Evolutionary conservation across 1,140 invertebrate genomes (phyloP).

Genomic region (Scylla paramamosain): DNA sequence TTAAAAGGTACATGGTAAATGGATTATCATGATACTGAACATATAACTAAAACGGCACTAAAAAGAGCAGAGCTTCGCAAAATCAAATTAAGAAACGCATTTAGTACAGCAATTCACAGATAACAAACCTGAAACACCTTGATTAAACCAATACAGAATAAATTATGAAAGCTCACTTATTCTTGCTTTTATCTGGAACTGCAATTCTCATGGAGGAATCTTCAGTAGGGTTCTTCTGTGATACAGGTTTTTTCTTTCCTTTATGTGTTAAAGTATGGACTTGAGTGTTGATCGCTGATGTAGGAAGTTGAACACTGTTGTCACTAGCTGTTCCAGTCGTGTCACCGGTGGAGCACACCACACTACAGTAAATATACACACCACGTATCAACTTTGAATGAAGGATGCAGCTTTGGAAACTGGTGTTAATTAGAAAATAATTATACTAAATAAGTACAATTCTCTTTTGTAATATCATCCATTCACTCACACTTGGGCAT

Average conservation of each 20-base stretch:
- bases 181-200: slow-evolving; percentile 49
- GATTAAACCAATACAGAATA: too few relatives aligned
- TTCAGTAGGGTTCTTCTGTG: neutral
- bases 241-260: slow-evolving; percentile 37
- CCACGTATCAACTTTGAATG: neutral
- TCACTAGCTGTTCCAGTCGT: neutral
- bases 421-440: neutral
- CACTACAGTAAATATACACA: neutral
- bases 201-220: slow-evolving; percentile 60
- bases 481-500: too few relatives aligned
- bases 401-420: neutral
- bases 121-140: neutral
- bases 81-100: too few relatives aligned
- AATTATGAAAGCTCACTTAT: slow-evolving; percentile 54
- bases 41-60: too few relatives aligned
- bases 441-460: neutral
- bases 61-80: too few relatives aligned
- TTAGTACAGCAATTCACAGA: too few relatives aligned
- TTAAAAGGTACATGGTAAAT: too few relatives aligned
- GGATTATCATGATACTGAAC: too few relatives aligned
- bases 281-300: neutral
- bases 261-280: slow-evolving; percentile 53
- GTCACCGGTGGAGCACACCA: neutral
- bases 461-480: too few relatives aligned
- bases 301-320: neutral